phyloP scores from a whole-genome alignment of 2,797 vertebrate species.

The Loriculus beryllinus region DNA sequence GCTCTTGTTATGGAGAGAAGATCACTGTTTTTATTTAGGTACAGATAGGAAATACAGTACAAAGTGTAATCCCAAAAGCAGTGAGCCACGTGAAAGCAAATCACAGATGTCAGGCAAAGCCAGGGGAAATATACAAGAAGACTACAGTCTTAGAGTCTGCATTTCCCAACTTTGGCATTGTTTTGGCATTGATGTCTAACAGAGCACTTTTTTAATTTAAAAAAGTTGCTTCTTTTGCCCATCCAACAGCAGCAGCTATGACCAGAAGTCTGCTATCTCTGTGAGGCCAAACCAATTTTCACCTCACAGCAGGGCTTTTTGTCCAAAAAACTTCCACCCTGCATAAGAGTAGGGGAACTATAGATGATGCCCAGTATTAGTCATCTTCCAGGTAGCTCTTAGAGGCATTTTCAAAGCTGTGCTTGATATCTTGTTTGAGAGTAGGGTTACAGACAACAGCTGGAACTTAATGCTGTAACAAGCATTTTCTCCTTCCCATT shows the following conservation, averaged over 20 bases:
- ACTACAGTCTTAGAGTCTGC: neutral
- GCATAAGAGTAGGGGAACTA: neutral
- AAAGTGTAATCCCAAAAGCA: neutral
- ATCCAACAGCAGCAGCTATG: neutral
- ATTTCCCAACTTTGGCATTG: neutral
- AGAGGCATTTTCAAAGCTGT: neutral
- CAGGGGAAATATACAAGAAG: neutral
- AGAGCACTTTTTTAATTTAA: accelerated
- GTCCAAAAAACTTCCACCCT: neutral
- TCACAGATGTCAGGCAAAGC: neutral
- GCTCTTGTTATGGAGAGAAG: accelerated
- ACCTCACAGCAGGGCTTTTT: neutral
- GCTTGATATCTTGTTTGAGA: neutral
- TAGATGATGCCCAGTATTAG: neutral
- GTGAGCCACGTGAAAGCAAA: neutral
- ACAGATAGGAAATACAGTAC: neutral
- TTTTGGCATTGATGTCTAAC: neutral
- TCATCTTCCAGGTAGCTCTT: neutral
- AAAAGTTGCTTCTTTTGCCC: neutral
- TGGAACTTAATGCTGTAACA: neutral
- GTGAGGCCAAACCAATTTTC: neutral
- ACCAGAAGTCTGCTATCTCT: neutral
- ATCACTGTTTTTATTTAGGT: neutral
- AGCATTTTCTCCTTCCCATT: neutral
- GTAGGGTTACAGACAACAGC: neutral